These are phyloP conservation scores for Triops longicaudatus DNA, from an alignment of 1,140 invertebrate species.

Conservation along the genomic window DNA sequence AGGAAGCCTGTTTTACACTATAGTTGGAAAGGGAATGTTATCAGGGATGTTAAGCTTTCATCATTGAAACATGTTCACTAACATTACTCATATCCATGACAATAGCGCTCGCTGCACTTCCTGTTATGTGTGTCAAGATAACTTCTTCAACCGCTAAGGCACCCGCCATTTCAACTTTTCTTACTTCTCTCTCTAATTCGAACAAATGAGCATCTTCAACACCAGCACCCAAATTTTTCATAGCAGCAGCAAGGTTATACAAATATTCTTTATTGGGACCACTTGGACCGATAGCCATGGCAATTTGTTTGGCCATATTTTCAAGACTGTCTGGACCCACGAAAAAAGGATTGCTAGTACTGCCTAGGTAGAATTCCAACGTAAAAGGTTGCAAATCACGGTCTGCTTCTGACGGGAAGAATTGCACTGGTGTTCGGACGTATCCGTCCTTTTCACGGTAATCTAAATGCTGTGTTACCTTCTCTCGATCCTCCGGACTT, in stretches of 20 bases:
- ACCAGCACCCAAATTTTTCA: slow-evolving; percentile 57
- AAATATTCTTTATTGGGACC: slow-evolving; percentile 83
- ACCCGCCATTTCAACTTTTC: slow-evolving; percentile 25
- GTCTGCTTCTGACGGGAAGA: slow-evolving; percentile 51
- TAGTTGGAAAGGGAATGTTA: not conserved
- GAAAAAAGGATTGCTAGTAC: slow-evolving; percentile 62
- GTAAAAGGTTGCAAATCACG: slow-evolving; percentile 47
- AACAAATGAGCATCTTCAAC: slow-evolving; percentile 53
- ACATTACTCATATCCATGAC: slow-evolving; percentile 16
- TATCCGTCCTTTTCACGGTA: slow-evolving; percentile 87
- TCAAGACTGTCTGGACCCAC: slow-evolving; percentile 61
- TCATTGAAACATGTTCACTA: not conserved
- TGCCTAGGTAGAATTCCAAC: slow-evolving; percentile 75
- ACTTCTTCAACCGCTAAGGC: not conserved
- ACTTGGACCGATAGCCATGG: slow-evolving; percentile 62
- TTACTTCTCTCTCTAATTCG: slow-evolving; percentile 56
- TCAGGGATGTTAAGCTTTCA: slow-evolving; percentile 3
- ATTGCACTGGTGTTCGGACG: slow-evolving; percentile 53
- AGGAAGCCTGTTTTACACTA: not conserved
- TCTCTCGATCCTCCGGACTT: slow-evolving; percentile 51
- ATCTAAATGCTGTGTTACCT: slow-evolving; percentile 72
- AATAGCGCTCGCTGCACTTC: not conserved
- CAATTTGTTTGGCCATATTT: slow-evolving; percentile 69
- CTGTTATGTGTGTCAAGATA: not conserved
- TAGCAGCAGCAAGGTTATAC: slow-evolving; percentile 67